Evolutionary conservation across 1,140 invertebrate genomes (phyloP), one percentile per base, ranked within the genome.

Genomic region (Bathynomus jamesi): DNA sequence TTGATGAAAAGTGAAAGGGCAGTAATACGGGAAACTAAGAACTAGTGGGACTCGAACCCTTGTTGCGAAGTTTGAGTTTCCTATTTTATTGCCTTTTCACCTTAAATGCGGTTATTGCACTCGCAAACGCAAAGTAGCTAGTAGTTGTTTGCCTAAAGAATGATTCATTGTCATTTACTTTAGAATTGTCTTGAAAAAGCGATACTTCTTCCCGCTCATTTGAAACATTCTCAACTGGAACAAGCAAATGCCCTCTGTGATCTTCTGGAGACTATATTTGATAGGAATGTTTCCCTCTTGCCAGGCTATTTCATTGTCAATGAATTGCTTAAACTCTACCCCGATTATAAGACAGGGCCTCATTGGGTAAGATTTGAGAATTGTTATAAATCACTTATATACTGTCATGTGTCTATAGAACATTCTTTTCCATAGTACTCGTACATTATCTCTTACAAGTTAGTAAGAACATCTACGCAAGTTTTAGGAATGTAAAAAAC

Each of bases 301-400:
- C 96, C 96, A 13, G 92, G 91, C 24, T 97, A 97, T 82, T 92
- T 98, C 76, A 92, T 97, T 73, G 90, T 96, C 0, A 96, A 95
- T 83, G 95, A 98, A 84, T 90, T 98, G 77, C 88, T 92, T 67
- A 93, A 97, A 83, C 87, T 89, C 30, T 93, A 90, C 82, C 89
- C 91, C 40, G 89, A 94, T 78, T 89, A 90, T 79, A 87, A 86
- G 78, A 87, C 86, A 69, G 92, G 90, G 87, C 93, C 93, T 31
- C 94, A 97, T 83, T 97, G 95, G 94, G 91, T 92, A 87, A 84
- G 82, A 73, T 28, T 40, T 30, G 4, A 63, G 4, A 17, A n/a
- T 65, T 3, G n/a, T n/a, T n/a, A n/a, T n/a, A n/a, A n/a, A n/a
- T n/a, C n/a, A n/a, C n/a, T n/a, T n/a, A n/a, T n/a, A n/a, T n/a